Conservation (phyloP, 2,888 invertebrate species). For the Cheilosia soror region DNA sequence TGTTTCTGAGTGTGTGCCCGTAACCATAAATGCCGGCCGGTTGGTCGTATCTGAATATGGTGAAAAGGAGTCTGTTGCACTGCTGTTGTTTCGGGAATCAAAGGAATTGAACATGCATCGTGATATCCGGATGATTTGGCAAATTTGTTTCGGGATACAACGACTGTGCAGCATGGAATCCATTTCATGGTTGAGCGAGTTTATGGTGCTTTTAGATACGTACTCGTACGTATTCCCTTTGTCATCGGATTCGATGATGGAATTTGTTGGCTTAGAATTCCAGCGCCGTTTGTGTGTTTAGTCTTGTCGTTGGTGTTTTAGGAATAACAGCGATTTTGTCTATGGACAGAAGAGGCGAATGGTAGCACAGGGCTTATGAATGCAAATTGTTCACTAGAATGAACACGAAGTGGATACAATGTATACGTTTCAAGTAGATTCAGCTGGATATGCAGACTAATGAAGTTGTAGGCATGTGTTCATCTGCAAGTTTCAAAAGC, state of each 20-base stretch:
- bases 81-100: slow-evolving; percentile 53
- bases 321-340: too few species aligned
- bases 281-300: background rate
- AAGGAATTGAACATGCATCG: slow-evolving; percentile 69
- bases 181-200: slow-evolving; percentile 62
- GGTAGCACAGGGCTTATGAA: too few species aligned
- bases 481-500: too few species aligned
- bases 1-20: background rate
- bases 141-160: slow-evolving; percentile 61
- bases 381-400: too few species aligned
- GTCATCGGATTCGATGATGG: slow-evolving; percentile 33
- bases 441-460: too few species aligned
- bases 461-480: too few species aligned
- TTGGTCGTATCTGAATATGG: background rate
- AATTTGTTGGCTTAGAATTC: background rate
- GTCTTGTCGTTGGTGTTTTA: too few species aligned
- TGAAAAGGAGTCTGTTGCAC: slow-evolving; percentile 21
- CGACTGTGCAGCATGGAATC: slow-evolving; percentile 24
- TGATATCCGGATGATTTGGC: slow-evolving; percentile 73
- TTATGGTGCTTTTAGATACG: slow-evolving; percentile 43
- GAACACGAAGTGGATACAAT: too few species aligned
- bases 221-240: background rate
- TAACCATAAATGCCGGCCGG: background rate
- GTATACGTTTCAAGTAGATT: too few species aligned
- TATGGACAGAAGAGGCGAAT: too few species aligned